Conservation (phyloP, 2,113 vertebrate species). For the Serilophus lunatus region DNA sequence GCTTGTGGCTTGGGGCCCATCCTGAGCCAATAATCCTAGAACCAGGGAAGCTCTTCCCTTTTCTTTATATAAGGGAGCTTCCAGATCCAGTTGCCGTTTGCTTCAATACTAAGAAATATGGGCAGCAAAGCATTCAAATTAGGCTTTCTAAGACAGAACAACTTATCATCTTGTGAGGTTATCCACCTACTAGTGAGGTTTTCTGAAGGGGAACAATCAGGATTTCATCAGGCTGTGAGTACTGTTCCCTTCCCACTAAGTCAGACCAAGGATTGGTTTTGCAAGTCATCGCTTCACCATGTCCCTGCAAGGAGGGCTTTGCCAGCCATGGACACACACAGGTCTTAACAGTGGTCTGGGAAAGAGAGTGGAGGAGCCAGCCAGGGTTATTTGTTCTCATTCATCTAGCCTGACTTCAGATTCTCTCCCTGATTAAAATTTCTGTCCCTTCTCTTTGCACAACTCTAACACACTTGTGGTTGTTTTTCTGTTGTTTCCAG, state of each 20-base stretch:
- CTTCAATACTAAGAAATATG: background rate
- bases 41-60: constrained; percentile 32
- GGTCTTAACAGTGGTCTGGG: background rate
- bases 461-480: background rate
- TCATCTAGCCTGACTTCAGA: background rate
- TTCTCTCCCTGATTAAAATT: background rate
- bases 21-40: constrained; percentile 36
- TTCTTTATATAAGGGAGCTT: background rate
- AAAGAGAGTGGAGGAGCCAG: background rate
- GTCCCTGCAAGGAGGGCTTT: background rate
- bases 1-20: constrained; percentile 68
- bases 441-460: background rate
- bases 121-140: background rate
- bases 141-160: background rate
- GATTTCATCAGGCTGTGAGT: background rate
- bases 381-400: background rate
- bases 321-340: background rate
- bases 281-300: background rate
- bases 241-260: background rate
- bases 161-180: background rate
- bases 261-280: background rate
- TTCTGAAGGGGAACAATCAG: background rate
- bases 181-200: background rate
- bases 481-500: background rate
- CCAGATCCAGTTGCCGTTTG: background rate